Percentiles rank a stretch among this genome's conserved stretches.
Evolutionary conservation across 2,113 vertebrate species (phyloP).

Genomic region (Eublepharis macularius): DNA sequence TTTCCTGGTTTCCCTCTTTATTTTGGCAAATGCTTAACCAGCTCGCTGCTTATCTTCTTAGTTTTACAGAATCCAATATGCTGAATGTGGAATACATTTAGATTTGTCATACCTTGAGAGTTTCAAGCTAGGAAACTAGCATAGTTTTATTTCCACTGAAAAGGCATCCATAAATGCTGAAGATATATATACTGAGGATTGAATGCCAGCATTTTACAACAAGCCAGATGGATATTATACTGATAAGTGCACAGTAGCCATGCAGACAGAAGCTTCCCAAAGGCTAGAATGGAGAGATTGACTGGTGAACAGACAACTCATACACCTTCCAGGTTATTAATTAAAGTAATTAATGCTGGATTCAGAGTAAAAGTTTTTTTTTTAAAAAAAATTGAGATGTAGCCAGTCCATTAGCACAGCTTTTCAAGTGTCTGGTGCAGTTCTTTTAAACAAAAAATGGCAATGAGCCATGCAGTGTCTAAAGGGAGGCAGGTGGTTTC

Average conservation of each 20-base stretch:
- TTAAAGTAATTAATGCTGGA: neutral
- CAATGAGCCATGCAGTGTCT: neutral
- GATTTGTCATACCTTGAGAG: conserved; percentile 23
- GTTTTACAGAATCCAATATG: conserved; percentile 24
- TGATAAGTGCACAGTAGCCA: neutral
- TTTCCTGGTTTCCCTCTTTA: conserved; percentile 38
- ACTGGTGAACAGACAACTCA: neutral
- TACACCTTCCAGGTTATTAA: neutral
- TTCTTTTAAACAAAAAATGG: neutral
- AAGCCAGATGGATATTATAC: neutral
- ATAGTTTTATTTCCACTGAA: conserved; percentile 34
- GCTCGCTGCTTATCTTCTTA: conserved; percentile 40
- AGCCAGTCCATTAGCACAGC: neutral
- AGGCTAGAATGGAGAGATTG: neutral
- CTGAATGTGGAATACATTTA: conserved; percentile 4
- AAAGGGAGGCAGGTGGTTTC: neutral
- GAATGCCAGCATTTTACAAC: neutral
- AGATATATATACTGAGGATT: neutral
- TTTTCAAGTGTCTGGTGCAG: neutral
- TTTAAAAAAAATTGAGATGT: neutral
- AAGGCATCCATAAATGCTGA: conserved; percentile 20
- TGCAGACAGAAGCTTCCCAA: neutral
- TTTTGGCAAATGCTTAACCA: conserved; percentile 32
- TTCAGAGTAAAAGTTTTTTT: neutral
- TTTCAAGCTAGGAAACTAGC: conserved; percentile 19